phyloP scores from a whole-genome alignment of 2,797 vertebrate genomes.

The Channallabes apus region DNA sequence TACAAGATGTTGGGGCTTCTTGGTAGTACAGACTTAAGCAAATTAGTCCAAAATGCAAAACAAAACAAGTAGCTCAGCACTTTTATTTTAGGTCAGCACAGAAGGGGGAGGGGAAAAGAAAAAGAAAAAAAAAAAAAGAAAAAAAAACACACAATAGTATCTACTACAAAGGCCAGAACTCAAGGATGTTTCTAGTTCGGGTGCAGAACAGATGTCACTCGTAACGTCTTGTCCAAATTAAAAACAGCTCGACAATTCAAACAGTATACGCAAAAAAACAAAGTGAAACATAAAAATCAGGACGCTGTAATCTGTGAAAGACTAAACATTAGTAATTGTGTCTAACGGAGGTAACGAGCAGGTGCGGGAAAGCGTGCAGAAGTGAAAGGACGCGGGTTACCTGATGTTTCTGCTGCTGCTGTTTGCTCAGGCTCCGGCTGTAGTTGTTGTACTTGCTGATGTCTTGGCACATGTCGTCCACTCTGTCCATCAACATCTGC shows the following conservation, averaged over 20 bases:
- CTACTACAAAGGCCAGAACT: not conserved
- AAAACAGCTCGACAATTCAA: slow-evolving; percentile 5
- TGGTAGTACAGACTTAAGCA: slow-evolving; percentile 27
- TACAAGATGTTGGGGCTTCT: slow-evolving; percentile 27
- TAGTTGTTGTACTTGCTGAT: slow-evolving; percentile 97
- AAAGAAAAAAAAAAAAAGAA: too few species aligned
- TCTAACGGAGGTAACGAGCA: not conserved
- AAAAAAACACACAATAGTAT: not conserved
- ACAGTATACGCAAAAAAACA: not conserved
- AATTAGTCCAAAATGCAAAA: slow-evolving; percentile 24
- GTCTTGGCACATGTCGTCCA: slow-evolving; percentile 98
- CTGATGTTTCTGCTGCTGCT: slow-evolving; percentile 76
- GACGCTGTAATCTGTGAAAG: not conserved
- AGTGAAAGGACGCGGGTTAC: slow-evolving; percentile 9
- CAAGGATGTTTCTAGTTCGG: not conserved
- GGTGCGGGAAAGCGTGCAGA: not conserved
- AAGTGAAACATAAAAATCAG: not conserved
- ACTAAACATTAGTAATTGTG: slow-evolving; percentile 22
- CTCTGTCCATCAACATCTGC: slow-evolving; percentile 96
- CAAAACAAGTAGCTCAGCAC: slow-evolving; percentile 22
- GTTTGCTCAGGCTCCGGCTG: slow-evolving; percentile 89
- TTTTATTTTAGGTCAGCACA: not conserved
- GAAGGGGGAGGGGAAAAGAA: not conserved
- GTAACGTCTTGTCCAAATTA: not conserved
- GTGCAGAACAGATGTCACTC: not conserved